Evolutionary conservation across 23 tunicate genomes (phyloP).

Genomic region (Styela plicata): DNA sequence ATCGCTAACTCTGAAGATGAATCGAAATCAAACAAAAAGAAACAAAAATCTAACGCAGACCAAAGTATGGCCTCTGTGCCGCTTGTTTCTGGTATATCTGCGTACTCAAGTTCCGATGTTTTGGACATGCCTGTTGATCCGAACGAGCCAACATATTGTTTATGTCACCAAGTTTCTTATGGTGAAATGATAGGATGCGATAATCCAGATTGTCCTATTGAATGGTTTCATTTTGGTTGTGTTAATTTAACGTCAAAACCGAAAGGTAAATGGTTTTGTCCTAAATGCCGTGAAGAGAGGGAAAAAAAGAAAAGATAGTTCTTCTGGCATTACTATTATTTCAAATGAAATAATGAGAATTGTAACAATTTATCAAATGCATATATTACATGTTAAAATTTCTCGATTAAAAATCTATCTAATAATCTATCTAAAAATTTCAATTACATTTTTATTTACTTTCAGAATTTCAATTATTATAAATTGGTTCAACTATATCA

Average conservation of each 20-base stretch:
- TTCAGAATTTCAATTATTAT: too few species aligned
- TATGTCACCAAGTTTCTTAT: constrained; percentile 96
- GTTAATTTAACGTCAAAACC: constrained; percentile 77
- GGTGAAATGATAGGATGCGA: constrained; percentile 99
- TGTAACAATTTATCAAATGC: too few species aligned
- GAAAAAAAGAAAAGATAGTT: constrained; percentile 54
- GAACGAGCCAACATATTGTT: constrained; percentile 96
- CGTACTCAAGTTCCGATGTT: constrained; percentile 81
- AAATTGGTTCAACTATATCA: too few species aligned
- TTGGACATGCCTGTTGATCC: constrained; percentile 99
- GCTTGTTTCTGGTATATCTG: constrained; percentile 27
- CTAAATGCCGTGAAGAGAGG: constrained; percentile 54
- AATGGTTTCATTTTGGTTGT: constrained; percentile 96
- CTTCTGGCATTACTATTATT: too few species aligned
- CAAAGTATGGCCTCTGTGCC: background rate
- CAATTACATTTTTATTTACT: too few species aligned
- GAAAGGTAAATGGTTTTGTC: constrained; percentile 95
- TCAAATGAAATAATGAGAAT: too few species aligned
- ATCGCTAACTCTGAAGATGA: constrained; percentile 63
- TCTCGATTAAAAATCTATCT: too few species aligned
- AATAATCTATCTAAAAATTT: too few species aligned
- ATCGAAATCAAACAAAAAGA: constrained; percentile 46
- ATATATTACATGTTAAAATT: too few species aligned
- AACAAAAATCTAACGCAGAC: constrained; percentile 33
- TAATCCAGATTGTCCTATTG: constrained; percentile 93